Conservation (phyloP, 2,113 vertebrate species). For the Dunckerocampus dactyliophorus region DNA sequence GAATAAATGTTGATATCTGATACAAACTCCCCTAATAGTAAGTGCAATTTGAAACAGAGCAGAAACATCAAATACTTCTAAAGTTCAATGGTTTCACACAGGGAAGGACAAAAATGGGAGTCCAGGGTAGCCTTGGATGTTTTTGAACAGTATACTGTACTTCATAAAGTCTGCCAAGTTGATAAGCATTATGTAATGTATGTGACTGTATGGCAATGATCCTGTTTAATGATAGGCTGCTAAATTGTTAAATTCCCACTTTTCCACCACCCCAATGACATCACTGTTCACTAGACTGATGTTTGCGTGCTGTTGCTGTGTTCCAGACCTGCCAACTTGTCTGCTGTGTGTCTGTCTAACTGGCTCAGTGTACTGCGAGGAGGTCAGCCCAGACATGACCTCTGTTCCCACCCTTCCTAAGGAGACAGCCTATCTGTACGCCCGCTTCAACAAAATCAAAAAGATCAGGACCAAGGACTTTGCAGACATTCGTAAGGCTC, state of each 20-base stretch:
- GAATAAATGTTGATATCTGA: too few relatives aligned
- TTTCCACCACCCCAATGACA: background rate
- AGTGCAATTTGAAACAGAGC: too few relatives aligned
- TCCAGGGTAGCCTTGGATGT: too few relatives aligned
- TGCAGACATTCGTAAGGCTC: slow-evolving; percentile 82
- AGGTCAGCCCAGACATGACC: slow-evolving; percentile 80
- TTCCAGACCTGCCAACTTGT: slow-evolving; percentile 87
- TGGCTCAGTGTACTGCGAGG: slow-evolving; percentile 96
- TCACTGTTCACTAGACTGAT: background rate
- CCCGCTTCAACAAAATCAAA: slow-evolving; percentile 94
- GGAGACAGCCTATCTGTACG: slow-evolving; percentile 92
- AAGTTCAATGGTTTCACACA: too few relatives aligned
- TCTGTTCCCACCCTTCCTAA: slow-evolving; percentile 87
- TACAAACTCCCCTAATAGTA: too few relatives aligned
- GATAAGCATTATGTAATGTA: too few relatives aligned
- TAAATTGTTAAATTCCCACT: background rate
- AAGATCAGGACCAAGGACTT: slow-evolving; percentile 88
- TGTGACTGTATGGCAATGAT: too few relatives aligned
- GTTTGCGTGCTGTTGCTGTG: slow-evolving; percentile 13
- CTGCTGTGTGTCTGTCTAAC: slow-evolving; percentile 91
- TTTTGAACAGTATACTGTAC: too few relatives aligned
- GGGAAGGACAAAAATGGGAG: too few relatives aligned
- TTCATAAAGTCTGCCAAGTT: too few relatives aligned
- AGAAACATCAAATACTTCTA: too few relatives aligned
- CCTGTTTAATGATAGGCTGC: background rate